phyloP scores from a whole-genome alignment of 2,888 invertebrate species.

The Linhomoeus sp. region DNA sequence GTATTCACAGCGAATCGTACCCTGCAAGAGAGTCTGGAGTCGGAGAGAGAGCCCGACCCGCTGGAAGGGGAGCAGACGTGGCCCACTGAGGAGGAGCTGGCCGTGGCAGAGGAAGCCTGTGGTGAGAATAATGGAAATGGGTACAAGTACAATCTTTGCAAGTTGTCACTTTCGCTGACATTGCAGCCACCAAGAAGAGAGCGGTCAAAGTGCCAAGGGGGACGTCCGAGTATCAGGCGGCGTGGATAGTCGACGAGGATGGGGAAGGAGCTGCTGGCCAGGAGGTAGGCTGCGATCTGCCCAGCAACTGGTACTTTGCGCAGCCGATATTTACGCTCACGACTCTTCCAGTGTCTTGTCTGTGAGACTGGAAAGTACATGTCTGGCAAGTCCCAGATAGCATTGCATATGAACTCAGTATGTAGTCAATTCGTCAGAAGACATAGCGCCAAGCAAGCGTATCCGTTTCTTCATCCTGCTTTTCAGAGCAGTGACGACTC shows the following conservation, averaged over 20 bases:
- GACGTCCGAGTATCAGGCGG: slow-evolving; percentile 88
- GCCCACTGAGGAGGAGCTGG: slow-evolving; percentile 78
- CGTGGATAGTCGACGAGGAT: slow-evolving; percentile 39
- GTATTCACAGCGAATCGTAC: too few relatives aligned
- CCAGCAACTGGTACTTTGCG: too few relatives aligned
- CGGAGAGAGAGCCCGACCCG: slow-evolving; percentile 44
- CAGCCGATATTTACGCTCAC: too few relatives aligned
- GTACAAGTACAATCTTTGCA: too few relatives aligned
- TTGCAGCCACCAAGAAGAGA: slow-evolving; percentile 31
- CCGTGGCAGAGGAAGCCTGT: slow-evolving; percentile 29
- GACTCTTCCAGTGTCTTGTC: not conserved
- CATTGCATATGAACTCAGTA: too few relatives aligned
- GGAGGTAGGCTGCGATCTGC: slow-evolving; percentile 7
- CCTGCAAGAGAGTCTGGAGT: slow-evolving; percentile 40
- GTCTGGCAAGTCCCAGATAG: not conserved
- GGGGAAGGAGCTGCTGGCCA: slow-evolving; percentile 15
- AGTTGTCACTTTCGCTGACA: too few relatives aligned
- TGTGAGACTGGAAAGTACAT: not conserved
- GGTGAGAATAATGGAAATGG: too few relatives aligned
- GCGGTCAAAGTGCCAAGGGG: slow-evolving; percentile 68
- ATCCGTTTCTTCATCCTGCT: too few relatives aligned
- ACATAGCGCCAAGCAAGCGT: too few relatives aligned
- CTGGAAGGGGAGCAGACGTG: slow-evolving; percentile 92
- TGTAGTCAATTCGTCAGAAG: too few relatives aligned
- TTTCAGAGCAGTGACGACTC: too few relatives aligned